These are phyloP conservation scores for Corythoichthys intestinalis DNA, from an alignment of 2,113 vertebrate species.

Conservation along the genomic window DNA sequence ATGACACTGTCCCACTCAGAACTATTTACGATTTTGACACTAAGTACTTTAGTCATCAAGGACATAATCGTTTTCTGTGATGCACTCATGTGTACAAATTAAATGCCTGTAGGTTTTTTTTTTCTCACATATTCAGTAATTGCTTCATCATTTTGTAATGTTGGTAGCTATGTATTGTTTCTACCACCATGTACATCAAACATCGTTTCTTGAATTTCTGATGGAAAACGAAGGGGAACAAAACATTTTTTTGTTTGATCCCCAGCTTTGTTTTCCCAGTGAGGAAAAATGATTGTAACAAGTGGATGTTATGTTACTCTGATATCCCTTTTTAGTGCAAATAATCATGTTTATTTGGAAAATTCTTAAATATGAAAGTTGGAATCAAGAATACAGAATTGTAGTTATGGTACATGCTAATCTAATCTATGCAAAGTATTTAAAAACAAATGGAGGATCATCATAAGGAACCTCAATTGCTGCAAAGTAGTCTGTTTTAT, in stretches of 20 bases:
- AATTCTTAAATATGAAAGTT: background rate
- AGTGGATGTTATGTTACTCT: background rate
- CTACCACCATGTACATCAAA: conserved; percentile 15
- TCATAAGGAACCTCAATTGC: conserved; percentile 13
- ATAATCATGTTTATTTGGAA: background rate
- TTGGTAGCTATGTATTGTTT: background rate
- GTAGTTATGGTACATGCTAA: conserved; percentile 34
- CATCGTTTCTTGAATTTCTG: conserved; percentile 11
- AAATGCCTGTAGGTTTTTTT: background rate
- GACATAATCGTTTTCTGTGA: background rate
- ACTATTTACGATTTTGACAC: background rate
- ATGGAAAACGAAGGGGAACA: background rate
- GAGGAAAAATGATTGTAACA: background rate
- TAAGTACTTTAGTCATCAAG: background rate
- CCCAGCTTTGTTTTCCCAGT: background rate
- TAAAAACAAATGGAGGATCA: conserved; percentile 13
- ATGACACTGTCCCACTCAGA: background rate
- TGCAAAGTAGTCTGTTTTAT: conserved; percentile 38
- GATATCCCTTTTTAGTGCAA: background rate
- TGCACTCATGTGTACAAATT: background rate
- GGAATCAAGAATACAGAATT: conserved; percentile 13
- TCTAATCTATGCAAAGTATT: conserved; percentile 60
- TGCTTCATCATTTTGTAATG: background rate
- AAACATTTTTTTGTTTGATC: background rate
- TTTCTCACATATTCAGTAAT: background rate